Evolutionary conservation across 1,140 invertebrate species (phyloP), one percentile per base, ranked within the genome.

Genomic region (Pogonomyrmex barbatus): DNA sequence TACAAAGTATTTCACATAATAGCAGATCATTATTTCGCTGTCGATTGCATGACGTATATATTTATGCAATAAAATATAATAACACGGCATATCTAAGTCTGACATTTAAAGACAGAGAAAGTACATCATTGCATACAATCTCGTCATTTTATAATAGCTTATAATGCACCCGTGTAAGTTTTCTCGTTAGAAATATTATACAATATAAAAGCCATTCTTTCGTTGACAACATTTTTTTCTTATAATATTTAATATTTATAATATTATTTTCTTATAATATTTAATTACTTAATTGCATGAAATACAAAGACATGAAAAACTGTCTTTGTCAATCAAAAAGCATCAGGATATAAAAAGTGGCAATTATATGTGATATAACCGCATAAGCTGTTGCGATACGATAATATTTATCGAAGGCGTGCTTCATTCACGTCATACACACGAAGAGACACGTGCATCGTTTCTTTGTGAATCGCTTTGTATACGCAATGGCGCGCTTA

Each of bases 71-170:
- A 81, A 79, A 67, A 79, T 52, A 67, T 68, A n/a, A 76, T 56
- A 67, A 67, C 9, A 39, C 56, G 14, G 10, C 45, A 6, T 50
- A 14, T 14, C 24, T 42, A 68, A 36, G 77, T 39, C 45, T 68
- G 77, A 54, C 77, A 54, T 67, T 79, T 79, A 79, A 67, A 67
- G 45, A 54, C 45, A 79, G 77, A 52, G 62, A 68, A 79, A 79
- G 33, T 79, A 67, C 30, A n/a, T 78, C n/a, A 17, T 62, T 39
- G 47, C 8, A 36, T 5, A 47, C 30, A n/a, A 36, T 78, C 42
- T 47, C 73, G 56, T 62, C 14, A 78, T 39, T 52, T 68, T 67
- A 54, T 79, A 68, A 65, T 10, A 67, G 30, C 30, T 47, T 17
- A 30, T 39, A 58, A 58, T 75, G 4, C 45, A 30, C 12, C 45